Evolutionary conservation across 2,888 invertebrate species (phyloP), one percentile per base, ranked within the genome.

Genomic region (Euplexia lucipara): DNA sequence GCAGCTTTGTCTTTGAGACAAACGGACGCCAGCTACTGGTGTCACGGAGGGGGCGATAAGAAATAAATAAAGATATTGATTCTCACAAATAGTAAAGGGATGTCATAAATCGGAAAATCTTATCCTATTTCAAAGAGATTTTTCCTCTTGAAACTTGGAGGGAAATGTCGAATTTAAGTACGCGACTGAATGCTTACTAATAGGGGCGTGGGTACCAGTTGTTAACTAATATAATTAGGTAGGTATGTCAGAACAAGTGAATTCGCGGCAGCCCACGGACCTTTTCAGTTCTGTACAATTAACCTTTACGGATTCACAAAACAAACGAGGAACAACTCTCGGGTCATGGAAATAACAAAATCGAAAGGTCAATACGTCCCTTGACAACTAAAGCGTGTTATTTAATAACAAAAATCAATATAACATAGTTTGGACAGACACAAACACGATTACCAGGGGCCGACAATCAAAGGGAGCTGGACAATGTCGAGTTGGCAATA

Each of bases 1-100:
- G 88, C 91, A 84, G 91, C 91, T 92, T 92, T 92, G 91, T 91
- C 91, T 91, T 88, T 86, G 86, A 87, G 85, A 90, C 88, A 82
- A 88, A 90, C 90, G 89, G 90, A 91, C 88, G 87, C 85, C 64
- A 65, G 86, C 84, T 81, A 74, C 78, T 79, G 78, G 62, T 76
- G 83, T 73, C 73, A 80, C 72, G 48, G 63, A 60, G 66, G 69
- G 72, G 75, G 70, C 77, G 81, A 79, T 80, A 85, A 83, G 77
- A 79, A 61, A 81, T 82, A 75, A 79, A 81, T 78, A 83, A 79
- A 79, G 68, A 77, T 73, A 79, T 82, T 74, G 76, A 79, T 79
- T 81, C 65, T 48, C 37, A 62, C 70, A 77, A 76, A 79, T 65
- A 75, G 47, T 59, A 52, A 69, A 68, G 32, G 59, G 63, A 60